These are phyloP conservation scores for Limonius californicus DNA, from an alignment of 1,140 invertebrate genomes.

Conservation along the genomic window DNA sequence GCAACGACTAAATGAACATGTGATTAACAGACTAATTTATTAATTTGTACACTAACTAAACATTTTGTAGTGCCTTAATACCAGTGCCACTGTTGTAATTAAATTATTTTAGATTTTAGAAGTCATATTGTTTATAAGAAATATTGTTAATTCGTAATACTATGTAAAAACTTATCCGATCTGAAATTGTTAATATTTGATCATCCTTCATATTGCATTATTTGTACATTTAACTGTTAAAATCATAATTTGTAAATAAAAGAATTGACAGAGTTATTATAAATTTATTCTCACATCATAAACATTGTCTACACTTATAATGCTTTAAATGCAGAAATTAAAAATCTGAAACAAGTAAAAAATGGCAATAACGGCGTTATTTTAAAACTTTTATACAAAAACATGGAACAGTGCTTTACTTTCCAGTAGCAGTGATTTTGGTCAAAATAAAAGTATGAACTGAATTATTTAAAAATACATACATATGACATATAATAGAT, in stretches of 20 bases:
- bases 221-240: conserved; percentile 12
- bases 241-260: conserved; percentile 9
- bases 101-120: conserved; percentile 5
- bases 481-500: too few relatives aligned
- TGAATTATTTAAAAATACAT: too few relatives aligned
- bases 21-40: conserved; percentile 15
- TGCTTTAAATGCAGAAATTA: too few relatives aligned
- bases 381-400: too few relatives aligned
- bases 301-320: too few relatives aligned
- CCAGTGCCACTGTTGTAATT: conserved; percentile 9
- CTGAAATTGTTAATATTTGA: background rate
- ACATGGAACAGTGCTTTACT: too few relatives aligned
- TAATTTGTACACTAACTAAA: background rate
- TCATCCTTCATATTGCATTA: background rate
- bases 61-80: conserved; percentile 11
- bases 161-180: background rate
- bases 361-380: too few relatives aligned
- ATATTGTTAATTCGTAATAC: background rate
- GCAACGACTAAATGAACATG: conserved; percentile 1
- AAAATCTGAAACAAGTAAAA: too few relatives aligned
- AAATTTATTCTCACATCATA: background rate
- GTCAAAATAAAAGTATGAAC: too few relatives aligned
- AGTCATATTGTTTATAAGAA: conserved; percentile 7
- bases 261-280: background rate
- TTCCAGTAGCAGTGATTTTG: too few relatives aligned